Evolutionary conservation across 2,797 vertebrate genomes (phyloP).

Genomic region (Neosilurus mollespiculum): DNA sequence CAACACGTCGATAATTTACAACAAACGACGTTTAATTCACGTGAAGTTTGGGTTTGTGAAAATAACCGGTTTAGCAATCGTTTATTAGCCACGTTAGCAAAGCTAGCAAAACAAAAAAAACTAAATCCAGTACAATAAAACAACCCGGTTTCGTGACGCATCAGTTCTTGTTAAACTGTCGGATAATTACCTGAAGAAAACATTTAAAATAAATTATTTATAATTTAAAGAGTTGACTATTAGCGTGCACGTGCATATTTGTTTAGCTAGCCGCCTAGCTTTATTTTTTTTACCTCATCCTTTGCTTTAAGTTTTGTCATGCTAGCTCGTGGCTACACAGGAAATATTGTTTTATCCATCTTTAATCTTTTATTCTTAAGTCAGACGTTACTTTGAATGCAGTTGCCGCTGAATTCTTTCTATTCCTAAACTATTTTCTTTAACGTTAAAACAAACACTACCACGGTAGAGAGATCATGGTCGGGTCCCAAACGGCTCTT

Average conservation of each 20-base stretch:
- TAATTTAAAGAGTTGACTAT: not conserved
- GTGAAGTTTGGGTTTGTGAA: not conserved
- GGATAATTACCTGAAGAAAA: not conserved
- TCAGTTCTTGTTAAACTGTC: not conserved
- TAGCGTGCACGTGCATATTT: not conserved
- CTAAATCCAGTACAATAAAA: not conserved
- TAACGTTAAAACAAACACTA: not conserved
- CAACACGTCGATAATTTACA: too few relatives aligned
- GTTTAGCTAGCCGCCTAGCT: slow-evolving; percentile 2
- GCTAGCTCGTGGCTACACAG: not conserved
- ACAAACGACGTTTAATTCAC: not conserved
- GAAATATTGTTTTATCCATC: too few relatives aligned
- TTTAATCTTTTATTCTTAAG: not conserved
- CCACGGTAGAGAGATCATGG: not conserved
- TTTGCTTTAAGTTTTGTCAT: not conserved
- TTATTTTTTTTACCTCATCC: not conserved
- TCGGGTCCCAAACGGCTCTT: not conserved
- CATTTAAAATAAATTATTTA: too few relatives aligned
- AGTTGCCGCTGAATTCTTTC: not conserved
- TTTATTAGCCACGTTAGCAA: slow-evolving; percentile 13
- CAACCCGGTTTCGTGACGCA: not conserved
- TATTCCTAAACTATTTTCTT: not conserved
- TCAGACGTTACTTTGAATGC: not conserved
- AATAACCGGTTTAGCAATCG: slow-evolving; percentile 5
- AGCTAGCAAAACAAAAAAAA: not conserved